These are phyloP conservation scores for Rhodophaea formosa DNA, from an alignment of 2,888 invertebrate genomes.

Conservation along the genomic window DNA sequence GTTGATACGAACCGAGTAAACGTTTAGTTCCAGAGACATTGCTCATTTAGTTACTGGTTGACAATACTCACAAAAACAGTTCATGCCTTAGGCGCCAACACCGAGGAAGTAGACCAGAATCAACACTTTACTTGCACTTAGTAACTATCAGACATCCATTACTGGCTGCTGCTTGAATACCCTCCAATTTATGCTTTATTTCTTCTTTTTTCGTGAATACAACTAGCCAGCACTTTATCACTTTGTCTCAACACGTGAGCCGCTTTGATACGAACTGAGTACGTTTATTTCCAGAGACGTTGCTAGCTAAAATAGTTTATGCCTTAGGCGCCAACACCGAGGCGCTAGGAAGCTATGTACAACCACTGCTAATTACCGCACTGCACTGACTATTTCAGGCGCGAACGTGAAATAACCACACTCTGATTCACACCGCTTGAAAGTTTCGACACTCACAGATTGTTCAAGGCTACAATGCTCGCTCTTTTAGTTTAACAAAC, in stretches of 20 bases:
- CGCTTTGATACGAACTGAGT: too few species aligned
- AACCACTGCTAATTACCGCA: constrained; percentile 58
- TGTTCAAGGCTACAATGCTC: constrained; percentile 50
- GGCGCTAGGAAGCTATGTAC: constrained; percentile 42
- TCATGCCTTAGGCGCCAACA: constrained; percentile 47
- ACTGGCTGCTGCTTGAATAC: not conserved
- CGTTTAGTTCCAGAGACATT: too few species aligned
- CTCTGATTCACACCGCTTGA: constrained; percentile 66
- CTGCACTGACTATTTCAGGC: constrained; percentile 70
- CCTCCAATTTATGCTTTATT: too few species aligned
- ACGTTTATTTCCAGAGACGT: too few species aligned
- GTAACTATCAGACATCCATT: not conserved
- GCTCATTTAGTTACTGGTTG: too few species aligned
- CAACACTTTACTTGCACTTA: too few species aligned
- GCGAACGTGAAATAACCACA: constrained; percentile 60
- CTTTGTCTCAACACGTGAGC: too few species aligned
- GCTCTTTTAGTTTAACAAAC: constrained; percentile 6
- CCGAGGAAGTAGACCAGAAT: too few species aligned
- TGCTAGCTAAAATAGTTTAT: constrained; percentile 39
- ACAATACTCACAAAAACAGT: too few species aligned
- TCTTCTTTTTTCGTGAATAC: too few species aligned
- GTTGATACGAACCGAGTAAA: too few species aligned
- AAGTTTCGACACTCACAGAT: constrained; percentile 67
- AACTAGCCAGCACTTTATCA: too few species aligned
- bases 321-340: constrained; percentile 47